Percentiles rank a stretch among this genome's conserved stretches.
Conservation (phyloP, 2,888 invertebrate species). For the Drosophila mulleri region DNA sequence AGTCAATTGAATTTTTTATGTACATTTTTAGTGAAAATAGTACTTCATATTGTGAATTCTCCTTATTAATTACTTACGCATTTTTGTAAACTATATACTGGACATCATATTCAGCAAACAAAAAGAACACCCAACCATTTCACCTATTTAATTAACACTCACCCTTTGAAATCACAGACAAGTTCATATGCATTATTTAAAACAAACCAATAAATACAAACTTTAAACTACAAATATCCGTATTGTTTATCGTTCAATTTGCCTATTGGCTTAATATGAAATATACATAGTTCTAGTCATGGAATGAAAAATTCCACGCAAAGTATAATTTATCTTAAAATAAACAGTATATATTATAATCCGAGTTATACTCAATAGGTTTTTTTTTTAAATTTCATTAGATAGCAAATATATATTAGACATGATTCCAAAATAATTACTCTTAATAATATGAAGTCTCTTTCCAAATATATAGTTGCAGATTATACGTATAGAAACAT, state of each 20-base stretch:
- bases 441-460: conserved; percentile 18
- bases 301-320: neutral
- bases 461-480: conserved; percentile 48
- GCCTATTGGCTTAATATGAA: conserved; percentile 10
- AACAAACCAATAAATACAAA: conserved; percentile 53
- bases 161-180: conserved; percentile 60
- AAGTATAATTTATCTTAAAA: conserved; percentile 13
- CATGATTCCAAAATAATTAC: conserved; percentile 4
- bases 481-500: conserved; percentile 16
- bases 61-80: conserved; percentile 51
- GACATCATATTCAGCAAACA: conserved; percentile 23
- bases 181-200: conserved; percentile 61
- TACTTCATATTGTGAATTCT: conserved; percentile 61
- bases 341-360: conserved; percentile 19
- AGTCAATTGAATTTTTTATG: conserved; percentile 69
- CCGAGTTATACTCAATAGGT: conserved; percentile 31
- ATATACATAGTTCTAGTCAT: conserved; percentile 50
- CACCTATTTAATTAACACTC: conserved; percentile 50
- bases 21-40: conserved; percentile 53
- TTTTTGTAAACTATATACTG: conserved; percentile 54
- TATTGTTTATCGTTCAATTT: conserved; percentile 31
- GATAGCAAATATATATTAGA: conserved; percentile 30
- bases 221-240: conserved; percentile 39
- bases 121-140: conserved; percentile 23
- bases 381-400: conserved; percentile 25